Conservation (phyloP, 2,113 vertebrate genomes). For the Sula dactylatra region DNA sequence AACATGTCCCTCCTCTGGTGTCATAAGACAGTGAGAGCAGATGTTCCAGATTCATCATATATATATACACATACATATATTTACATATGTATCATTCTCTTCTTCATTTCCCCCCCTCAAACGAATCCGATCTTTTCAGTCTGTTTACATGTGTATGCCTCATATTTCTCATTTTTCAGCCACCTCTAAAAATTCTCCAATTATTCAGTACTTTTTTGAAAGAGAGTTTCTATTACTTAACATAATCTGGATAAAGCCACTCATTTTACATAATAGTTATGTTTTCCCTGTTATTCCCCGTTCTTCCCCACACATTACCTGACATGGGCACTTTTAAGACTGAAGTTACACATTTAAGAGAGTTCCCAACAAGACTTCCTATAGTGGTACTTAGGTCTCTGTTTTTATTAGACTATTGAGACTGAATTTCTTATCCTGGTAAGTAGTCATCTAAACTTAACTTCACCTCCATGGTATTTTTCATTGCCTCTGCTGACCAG, state of each 20-base stretch:
- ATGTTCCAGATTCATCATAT: background rate
- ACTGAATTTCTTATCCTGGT: rapidly evolving
- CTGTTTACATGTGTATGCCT: background rate
- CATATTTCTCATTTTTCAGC: background rate
- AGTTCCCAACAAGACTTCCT: background rate
- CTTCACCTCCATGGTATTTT: rapidly evolving
- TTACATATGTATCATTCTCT: background rate
- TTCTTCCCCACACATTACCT: background rate
- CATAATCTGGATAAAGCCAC: background rate
- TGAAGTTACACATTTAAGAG: background rate
- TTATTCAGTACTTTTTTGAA: background rate
- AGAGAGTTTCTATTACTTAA: background rate
- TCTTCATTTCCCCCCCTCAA: background rate
- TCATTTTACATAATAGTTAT: background rate
- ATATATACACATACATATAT: background rate
- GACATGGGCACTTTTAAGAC: background rate
- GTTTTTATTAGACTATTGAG: background rate
- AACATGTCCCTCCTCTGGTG: background rate
- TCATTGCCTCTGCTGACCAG: background rate
- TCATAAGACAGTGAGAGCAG: background rate
- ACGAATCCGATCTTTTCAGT: background rate
- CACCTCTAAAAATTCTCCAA: background rate
- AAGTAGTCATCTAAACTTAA: background rate
- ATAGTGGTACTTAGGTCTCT: rapidly evolving
- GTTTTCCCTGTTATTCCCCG: background rate